Evolutionary conservation across 2,113 vertebrate species (phyloP), one percentile per base, ranked within the genome.

Genomic region (Cairina moschata): DNA sequence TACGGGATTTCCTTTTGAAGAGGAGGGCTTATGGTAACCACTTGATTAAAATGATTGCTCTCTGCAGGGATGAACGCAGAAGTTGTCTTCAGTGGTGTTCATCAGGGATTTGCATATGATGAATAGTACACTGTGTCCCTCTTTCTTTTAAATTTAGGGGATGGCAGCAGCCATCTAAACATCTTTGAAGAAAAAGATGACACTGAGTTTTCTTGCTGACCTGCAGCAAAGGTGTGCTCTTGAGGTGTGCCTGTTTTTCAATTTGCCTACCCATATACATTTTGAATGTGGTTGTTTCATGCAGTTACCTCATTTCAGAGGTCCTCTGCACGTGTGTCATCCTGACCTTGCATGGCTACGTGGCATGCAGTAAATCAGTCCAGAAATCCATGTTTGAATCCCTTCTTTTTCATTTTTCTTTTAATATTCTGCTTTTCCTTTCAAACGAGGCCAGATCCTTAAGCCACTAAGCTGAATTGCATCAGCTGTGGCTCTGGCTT

Each of bases 181-280:
- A 36, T 67, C 95, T 97, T 96, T 96, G 95, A 97, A 96, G 93
- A 90, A 87, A 95, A 77, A 73, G 72, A 94, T 93, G 93, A 96
- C 82, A 63, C 0, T 0, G 36, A 66, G 13, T 83, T 91, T 93
- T 90, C 88, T 74, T 93, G 71, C 71, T 96, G 91, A 94, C 92
- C 73, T 89, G 89, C 55, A 91, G 76, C 89, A 81, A 90, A 94
- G 68, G 80, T 83, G 93, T 91, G 66, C 76, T 91, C 58, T 83
- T 90, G 69, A 83, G 95, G 89, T 90, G 82, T 85, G 84, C 17
- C 81, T 80, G 31, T 6, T 87, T 90, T 95, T 56, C 82, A 86
- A 73, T 86, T 92, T 88, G 52, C 74, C 84, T 93, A 40, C 84
- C 73, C 3, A 11, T 62, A 93, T 77, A 88, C 90, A 91, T 92